Evolutionary conservation across 2,888 invertebrate genomes (phyloP), one percentile per base, ranked within the genome.

Genomic region (Agriotes lineatus): DNA sequence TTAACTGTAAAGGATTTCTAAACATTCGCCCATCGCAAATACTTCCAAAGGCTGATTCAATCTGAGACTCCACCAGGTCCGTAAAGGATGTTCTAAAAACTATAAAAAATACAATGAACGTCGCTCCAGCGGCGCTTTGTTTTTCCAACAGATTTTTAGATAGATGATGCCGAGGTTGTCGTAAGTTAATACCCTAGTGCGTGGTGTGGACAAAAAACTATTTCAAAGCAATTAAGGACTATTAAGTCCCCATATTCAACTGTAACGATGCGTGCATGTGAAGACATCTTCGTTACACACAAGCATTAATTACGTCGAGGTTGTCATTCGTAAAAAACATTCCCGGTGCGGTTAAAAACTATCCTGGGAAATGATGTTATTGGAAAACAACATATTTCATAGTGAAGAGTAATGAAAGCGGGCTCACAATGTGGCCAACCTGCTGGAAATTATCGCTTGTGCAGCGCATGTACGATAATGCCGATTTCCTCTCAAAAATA

Each of bases 181-280:
- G 61, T 22, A 61, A 61, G 50, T 20, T 39, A 61, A 52, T 61
- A 61, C 39, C 20, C 45, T 45, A 39, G 48, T 61, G 50, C 37
- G 35, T 39, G 48, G 60, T 16, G 37, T 20, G 18, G 35, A 63
- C 18, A 44, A 62, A 50, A 67, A 67, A 67, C 14, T 57, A 44
- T 25, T 60, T 45, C 33, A 35, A 56, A 50, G 57, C 42, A 67
- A 67, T 62, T 67, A 67, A 67, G 50, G 30, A 37, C 62, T 67
- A 62, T 67, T 67, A 67, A 62, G 33, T n/a, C 50, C 56, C 39
- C 37, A 56, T 56, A 22, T 39, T 56, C 44, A 7, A 30, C 20
- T 22, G 58, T 12, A 58, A 58, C 44, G 58, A 44, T 25, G 58
- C 58, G 44, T 58, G 25, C 56, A 44, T 44, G 58, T 25, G 44